A percentile compares a stretch with the other conserved stretches of the same genome.
Evolutionary conservation across 1,140 invertebrate species (phyloP).

Genomic region (Calycopis cecrops): DNA sequence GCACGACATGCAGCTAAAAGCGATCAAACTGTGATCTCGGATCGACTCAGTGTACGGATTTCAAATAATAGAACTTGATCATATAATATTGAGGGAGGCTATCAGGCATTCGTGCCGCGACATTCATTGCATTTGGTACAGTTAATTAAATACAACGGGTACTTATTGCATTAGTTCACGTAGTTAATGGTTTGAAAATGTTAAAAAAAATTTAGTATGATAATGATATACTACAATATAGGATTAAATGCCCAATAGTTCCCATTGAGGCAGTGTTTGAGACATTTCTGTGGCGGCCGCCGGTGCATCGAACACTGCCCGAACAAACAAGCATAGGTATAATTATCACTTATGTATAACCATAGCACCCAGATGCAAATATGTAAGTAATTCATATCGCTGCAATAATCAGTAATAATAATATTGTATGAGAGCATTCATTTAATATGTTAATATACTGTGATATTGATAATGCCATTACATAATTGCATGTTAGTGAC

Average conservation of each 20-base stretch:
- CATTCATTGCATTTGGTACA: slow-evolving; percentile 52
- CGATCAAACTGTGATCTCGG: slow-evolving; percentile 63
- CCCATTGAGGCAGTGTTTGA: slow-evolving; percentile 61
- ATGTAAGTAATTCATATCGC: slow-evolving; percentile 68
- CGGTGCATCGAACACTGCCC: slow-evolving; percentile 48
- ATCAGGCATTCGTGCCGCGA: slow-evolving; percentile 73
- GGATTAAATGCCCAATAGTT: slow-evolving; percentile 76
- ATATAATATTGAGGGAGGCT: slow-evolving; percentile 52
- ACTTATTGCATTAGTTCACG: slow-evolving; percentile 64
- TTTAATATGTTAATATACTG: slow-evolving; percentile 65
- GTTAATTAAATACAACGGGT: slow-evolving; percentile 68
- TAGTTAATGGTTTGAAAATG: slow-evolving; percentile 72
- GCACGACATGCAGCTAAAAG: slow-evolving; percentile 63
- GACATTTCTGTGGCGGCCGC: slow-evolving; percentile 21
- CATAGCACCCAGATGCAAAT: slow-evolving; percentile 73
- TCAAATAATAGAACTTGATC: slow-evolving; percentile 41
- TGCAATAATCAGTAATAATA: slow-evolving; percentile 45
- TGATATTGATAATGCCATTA: slow-evolving; percentile 62
- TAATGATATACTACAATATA: slow-evolving; percentile 72
- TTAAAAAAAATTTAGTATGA: slow-evolving; percentile 74
- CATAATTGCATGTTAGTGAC: slow-evolving; percentile 76
- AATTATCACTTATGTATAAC: slow-evolving; percentile 72
- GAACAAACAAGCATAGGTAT: slow-evolving; percentile 66
- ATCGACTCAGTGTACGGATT: slow-evolving; percentile 60
- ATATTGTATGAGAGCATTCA: slow-evolving; percentile 63